phyloP scores from a whole-genome alignment of 2,888 invertebrate species.

The Phragmatobia fuliginosa region DNA sequence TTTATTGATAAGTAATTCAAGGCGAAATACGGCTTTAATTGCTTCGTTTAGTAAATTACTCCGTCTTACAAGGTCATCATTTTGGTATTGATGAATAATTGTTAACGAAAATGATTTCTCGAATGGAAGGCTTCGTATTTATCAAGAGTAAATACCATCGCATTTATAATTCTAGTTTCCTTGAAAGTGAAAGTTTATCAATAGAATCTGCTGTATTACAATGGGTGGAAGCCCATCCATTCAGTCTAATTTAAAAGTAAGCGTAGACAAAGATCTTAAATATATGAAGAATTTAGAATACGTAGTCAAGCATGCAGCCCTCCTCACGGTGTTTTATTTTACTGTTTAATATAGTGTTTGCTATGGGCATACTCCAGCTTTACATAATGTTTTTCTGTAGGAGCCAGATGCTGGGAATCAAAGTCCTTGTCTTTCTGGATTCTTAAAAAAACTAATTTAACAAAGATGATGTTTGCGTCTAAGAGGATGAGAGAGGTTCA shows the following conservation, averaged over 20 bases:
- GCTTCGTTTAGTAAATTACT: not conserved
- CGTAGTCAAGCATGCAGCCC: not conserved
- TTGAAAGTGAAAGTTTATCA: not conserved
- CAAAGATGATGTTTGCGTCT: not conserved
- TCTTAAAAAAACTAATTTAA: not conserved
- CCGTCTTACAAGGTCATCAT: not conserved
- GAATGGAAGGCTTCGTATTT: not conserved
- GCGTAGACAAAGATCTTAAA: not conserved
- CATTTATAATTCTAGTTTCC: not conserved
- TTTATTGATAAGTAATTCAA: conserved; percentile 10
- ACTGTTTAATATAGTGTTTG: not conserved
- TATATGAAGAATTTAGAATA: not conserved
- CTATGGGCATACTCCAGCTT: not conserved
- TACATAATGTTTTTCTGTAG: not conserved
- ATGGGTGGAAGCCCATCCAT: too few relatives aligned
- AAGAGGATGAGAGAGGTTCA: too few relatives aligned
- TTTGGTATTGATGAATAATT: not conserved
- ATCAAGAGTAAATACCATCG: not conserved
- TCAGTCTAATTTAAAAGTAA: not conserved
- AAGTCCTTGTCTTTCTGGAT: not conserved
- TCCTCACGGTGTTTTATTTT: not conserved
- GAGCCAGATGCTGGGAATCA: not conserved
- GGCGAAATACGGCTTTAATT: not conserved
- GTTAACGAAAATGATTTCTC: not conserved
- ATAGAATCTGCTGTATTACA: too few relatives aligned